A percentile compares a stretch with the other conserved stretches of the same genome.
These are phyloP conservation scores for Avahi laniger DNA, from an alignment of 2,797 vertebrate genomes.

Conservation along the genomic window DNA sequence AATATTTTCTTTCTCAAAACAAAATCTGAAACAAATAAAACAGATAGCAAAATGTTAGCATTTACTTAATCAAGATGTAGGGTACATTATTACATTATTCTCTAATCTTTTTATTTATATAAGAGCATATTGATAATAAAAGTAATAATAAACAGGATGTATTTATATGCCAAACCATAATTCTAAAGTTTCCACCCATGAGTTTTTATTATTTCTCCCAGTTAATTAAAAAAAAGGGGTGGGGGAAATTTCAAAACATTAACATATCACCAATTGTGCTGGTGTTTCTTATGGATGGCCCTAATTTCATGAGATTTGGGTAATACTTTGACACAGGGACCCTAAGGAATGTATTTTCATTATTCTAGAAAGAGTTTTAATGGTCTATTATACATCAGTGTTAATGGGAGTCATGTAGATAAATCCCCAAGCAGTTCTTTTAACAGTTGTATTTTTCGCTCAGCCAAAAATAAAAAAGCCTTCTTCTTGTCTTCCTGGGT, in stretches of 20 bases:
- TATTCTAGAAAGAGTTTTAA: slow-evolving; percentile 43
- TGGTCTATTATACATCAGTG: neutral
- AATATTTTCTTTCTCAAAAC: slow-evolving; percentile 1
- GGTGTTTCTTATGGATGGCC: neutral
- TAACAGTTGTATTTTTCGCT: slow-evolving; percentile 7
- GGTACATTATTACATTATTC: neutral
- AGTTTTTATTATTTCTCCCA: neutral
- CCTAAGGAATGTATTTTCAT: neutral
- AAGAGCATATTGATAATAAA: slow-evolving; percentile 29
- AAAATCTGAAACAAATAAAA: neutral
- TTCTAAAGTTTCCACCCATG: neutral
- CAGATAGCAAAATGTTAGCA: neutral
- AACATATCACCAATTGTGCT: neutral
- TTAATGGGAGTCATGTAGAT: slow-evolving; percentile 54
- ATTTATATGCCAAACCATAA: slow-evolving; percentile 8
- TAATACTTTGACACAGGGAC: neutral
- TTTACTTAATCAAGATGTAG: neutral
- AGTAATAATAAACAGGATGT: neutral
- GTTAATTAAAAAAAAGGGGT: neutral
- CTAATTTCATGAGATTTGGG: slow-evolving; percentile 29
- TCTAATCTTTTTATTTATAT: slow-evolving; percentile 20
- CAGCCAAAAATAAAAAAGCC: neutral
- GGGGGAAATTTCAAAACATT: neutral
- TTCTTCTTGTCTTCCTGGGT: neutral
- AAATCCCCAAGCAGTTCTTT: slow-evolving; percentile 23